phyloP scores from a whole-genome alignment of 2,797 vertebrate species.

The Eleutherodactylus coqui region DNA sequence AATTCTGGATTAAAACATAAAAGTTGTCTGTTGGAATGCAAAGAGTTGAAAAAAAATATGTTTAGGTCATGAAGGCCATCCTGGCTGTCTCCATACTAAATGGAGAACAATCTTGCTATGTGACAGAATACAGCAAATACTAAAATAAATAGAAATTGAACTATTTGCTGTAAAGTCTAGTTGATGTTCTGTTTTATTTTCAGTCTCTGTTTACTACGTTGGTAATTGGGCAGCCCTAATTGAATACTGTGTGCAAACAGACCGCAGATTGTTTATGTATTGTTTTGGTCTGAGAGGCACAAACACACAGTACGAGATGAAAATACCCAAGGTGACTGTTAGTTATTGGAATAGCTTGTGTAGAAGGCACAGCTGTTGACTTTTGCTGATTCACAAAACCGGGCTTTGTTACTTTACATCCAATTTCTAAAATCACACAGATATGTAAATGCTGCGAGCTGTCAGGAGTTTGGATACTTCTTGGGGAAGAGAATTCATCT shows the following conservation, averaged over 20 bases:
- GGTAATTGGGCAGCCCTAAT: slow-evolving; percentile 25
- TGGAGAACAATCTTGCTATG: not conserved
- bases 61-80: too few species aligned
- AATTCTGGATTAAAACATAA: too few species aligned
- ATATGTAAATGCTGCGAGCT: not conserved
- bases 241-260: slow-evolving; percentile 55
- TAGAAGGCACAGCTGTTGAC: slow-evolving; percentile 44
- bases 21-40: too few species aligned
- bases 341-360: slow-evolving; percentile 47
- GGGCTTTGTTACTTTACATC: slow-evolving; percentile 29
- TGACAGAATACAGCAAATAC: not conserved
- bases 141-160: not conserved
- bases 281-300: slow-evolving; percentile 56
- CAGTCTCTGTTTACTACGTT: slow-evolving; percentile 31
- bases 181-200: slow-evolving; percentile 1
- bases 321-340: slow-evolving; percentile 56
- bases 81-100: too few species aligned
- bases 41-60: too few species aligned
- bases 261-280: slow-evolving; percentile 56
- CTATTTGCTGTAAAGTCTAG: not conserved
- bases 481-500: not conserved
- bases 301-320: slow-evolving; percentile 56
- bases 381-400: slow-evolving; percentile 55
- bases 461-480: not conserved
- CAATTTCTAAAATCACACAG: slow-evolving; percentile 12